Evolutionary conservation across 2,888 invertebrate genomes (phyloP), one percentile per base, ranked within the genome.

Genomic region (Drosophila subquinaria): DNA sequence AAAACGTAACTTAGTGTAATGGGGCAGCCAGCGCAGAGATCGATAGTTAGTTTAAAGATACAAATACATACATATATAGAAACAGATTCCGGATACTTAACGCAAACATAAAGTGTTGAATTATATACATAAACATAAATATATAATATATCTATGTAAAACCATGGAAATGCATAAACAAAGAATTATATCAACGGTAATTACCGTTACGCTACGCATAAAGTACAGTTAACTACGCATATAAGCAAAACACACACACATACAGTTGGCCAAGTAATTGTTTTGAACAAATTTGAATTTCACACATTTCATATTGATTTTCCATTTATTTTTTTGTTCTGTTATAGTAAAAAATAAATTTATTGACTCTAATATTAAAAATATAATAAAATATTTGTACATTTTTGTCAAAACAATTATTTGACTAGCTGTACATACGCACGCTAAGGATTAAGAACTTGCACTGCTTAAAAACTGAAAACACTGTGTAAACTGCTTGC

Each of bases 1-100:
- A 91, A 78, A 78, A 81, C 74, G 75, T 69, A 78, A 84, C 73
- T 84, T 86, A 88, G 83, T 67, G 57, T 78, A 83, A 83, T 73
- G 75, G 65, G 79, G 75, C 65, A 59, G 79, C 63, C 69, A 73
- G 69, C 67, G 53, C 69, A 48, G 69, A 65, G 60, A 48, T 30
- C 50, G 47, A 62, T 56, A 64, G 48, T 38, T 69, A 70, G 73
- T 60, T 64, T 60, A 79, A 77, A 56, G 47, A 52, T 61, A 53
- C n/a, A n/a, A n/a, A n/a, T n/a, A n/a, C n/a, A n/a, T n/a, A n/a
- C 9, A 38, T 53, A 65, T 36, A 61, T 33, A 50, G 50, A 36
- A 53, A 30, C 53, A 56, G 79, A 70, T 75, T 74, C 55, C 76
- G 74, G 67, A 66, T 86, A 89, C n/a, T 87, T 84, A 84, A 84